Base-by-base conservation (phyloP, 2,797 vertebrate genomes). In the Trichosurus vulpecula region DNA sequence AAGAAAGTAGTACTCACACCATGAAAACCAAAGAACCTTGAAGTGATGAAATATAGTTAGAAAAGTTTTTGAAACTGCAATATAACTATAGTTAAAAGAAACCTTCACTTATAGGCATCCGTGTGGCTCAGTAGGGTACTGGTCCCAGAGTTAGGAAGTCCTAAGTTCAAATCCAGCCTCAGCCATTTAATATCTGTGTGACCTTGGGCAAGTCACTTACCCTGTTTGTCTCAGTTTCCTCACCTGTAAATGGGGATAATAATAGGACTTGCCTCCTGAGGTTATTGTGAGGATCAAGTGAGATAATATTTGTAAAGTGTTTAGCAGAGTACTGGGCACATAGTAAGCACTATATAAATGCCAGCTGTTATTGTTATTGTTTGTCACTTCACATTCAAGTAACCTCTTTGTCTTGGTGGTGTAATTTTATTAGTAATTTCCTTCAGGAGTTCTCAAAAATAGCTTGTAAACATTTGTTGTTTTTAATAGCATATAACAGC, bases 381-480 rank as follows among this genome's bases (percentile, higher is more conserved):
- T 66, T 3, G 6, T 74, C n/a, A 92, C 94, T 96, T 97, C 74
- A 94, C 47, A 56, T 96, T 91, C n/a, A 52, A 92, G n/a, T 95
- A 91, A 54, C 91, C 31, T 58, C 11, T 95, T 96, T 61, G 74
- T 96, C 92, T 92, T 95, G 41, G 89, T 96, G 91, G 31, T 56
- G 52, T 95, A 94, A 96, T 97, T 95, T 92, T 56, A 94, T 97
- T 95, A 97, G 92, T 95, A 96, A 92, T 52, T 96, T 96, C 74
- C 90, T 95, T 94, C 93, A 94, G 91, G 92, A 95, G 53, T 93
- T 96, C 58, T 94, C 51, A 13, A 95, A 90, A 93, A 87, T 92
- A 93, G 95, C 92, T 95, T 96, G 22, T 95, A 89, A 97, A n/a
- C 11, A 53, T 90, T 61, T 95, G 91, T 54, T 93, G 93, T 96